phyloP scores from a whole-genome alignment of 2,113 vertebrate genomes.

The Phrynosoma blainvillii region DNA sequence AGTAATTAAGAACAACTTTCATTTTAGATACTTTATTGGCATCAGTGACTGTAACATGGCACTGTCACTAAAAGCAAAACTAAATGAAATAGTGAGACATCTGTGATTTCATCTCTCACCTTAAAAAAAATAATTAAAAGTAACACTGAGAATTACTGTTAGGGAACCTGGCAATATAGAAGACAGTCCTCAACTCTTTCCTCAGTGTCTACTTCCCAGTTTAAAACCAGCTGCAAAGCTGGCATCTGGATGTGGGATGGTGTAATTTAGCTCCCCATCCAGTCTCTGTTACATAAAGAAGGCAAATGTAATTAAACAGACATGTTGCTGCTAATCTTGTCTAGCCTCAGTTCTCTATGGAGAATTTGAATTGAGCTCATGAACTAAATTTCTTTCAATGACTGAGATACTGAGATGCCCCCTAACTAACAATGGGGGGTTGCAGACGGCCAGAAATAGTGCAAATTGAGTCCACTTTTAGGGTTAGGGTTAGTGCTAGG shows the following conservation, averaged over 20 bases:
- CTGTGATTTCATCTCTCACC: neutral
- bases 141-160: neutral
- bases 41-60: slow-evolving; percentile 6
- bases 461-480: too few species aligned
- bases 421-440: neutral
- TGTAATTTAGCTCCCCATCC: too few species aligned
- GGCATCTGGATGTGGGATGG: neutral
- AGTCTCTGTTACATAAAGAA: too few species aligned
- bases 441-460: too few species aligned
- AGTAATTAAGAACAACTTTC: neutral
- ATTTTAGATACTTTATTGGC: neutral
- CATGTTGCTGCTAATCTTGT: neutral
- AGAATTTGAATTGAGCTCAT: neutral
- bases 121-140: neutral
- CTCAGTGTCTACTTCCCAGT: neutral
- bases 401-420: neutral
- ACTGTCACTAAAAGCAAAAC: slow-evolving; percentile 6
- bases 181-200: neutral
- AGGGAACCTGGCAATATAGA: neutral
- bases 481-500: too few species aligned
- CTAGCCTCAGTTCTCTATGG: neutral
- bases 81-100: neutral
- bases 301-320: too few species aligned
- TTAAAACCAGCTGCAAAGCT: neutral
- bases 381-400: neutral